Conservation (phyloP, 2,797 vertebrate species). For the Trematomus bernacchii region DNA sequence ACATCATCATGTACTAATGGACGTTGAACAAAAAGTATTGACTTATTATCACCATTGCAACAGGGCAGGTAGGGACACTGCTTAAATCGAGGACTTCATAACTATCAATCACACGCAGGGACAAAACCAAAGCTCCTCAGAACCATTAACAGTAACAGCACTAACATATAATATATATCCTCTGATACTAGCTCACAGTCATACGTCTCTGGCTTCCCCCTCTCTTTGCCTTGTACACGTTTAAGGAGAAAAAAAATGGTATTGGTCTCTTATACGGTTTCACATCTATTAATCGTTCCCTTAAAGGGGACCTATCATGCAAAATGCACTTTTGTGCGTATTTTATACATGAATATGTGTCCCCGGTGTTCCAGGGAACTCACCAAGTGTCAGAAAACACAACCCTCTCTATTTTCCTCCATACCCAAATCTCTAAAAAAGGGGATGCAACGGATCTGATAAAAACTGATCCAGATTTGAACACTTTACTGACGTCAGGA, state of each 20-base stretch:
- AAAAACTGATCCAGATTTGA: too few species aligned
- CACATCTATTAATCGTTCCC: neutral
- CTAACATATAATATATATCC: slow-evolving; percentile 19
- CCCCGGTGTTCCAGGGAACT: too few species aligned
- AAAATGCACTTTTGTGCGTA: too few species aligned
- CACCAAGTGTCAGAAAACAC: too few species aligned
- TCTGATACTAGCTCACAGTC: slow-evolving; percentile 23
- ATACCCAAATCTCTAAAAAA: too few species aligned
- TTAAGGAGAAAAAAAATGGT: slow-evolving; percentile 9
- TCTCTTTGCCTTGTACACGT: neutral
- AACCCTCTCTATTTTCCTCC: too few species aligned
- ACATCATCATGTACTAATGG: slow-evolving; percentile 41
- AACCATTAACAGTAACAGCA: slow-evolving; percentile 31
- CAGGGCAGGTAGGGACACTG: slow-evolving; percentile 38
- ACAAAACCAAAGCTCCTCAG: slow-evolving; percentile 50
- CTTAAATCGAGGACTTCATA: slow-evolving; percentile 28
- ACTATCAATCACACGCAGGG: slow-evolving; percentile 52
- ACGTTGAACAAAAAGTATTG: slow-evolving; percentile 35
- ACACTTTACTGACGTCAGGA: too few species aligned
- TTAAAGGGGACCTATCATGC: too few species aligned
- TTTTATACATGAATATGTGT: too few species aligned
- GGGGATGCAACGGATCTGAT: too few species aligned
- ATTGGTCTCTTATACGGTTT: neutral
- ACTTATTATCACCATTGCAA: slow-evolving; percentile 64
- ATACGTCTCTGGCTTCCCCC: neutral